Conservation (phyloP, 2,888 invertebrate genomes). For the Sarcophaga caerulescens region DNA sequence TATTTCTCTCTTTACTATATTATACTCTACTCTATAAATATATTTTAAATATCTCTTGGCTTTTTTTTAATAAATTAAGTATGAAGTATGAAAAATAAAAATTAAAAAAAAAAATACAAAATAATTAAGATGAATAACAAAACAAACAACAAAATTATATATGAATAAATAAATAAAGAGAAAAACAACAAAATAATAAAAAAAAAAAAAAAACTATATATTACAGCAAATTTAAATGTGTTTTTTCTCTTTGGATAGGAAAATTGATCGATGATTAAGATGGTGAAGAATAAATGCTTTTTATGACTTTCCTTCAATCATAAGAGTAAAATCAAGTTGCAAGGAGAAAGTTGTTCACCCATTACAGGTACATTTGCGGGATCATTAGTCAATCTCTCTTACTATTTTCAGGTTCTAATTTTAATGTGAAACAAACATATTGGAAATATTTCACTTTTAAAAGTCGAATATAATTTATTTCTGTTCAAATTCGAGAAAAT, state of each 20-base stretch:
- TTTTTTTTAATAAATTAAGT: conserved; percentile 45
- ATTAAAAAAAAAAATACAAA: conserved; percentile 43
- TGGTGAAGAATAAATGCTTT: no score
- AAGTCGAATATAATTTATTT: no score
- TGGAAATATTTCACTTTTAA: no score
- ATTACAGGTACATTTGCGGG: no score
- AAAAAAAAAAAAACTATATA: conserved; percentile 61
- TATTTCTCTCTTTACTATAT: conserved; percentile 45
- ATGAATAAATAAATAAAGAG: conserved; percentile 56
- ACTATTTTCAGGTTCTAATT: no score
- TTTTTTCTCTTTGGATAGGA: not conserved
- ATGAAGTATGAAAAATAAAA: conserved; percentile 27
- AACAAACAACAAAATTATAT: conserved; percentile 51
- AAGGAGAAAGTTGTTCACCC: no score
- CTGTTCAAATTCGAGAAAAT: no score
- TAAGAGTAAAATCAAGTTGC: no score
- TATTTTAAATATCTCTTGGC: conserved; percentile 59
- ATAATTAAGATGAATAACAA: conserved; percentile 50
- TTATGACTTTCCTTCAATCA: no score
- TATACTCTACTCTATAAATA: conserved; percentile 37
- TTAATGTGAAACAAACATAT: no score
- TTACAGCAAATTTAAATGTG: conserved; percentile 48
- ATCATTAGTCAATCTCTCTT: no score
- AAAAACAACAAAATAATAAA: conserved; percentile 49
- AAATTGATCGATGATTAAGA: no score